Evolutionary conservation across 1,140 invertebrate species (phyloP).

Genomic region (Drosophila guanche): DNA sequence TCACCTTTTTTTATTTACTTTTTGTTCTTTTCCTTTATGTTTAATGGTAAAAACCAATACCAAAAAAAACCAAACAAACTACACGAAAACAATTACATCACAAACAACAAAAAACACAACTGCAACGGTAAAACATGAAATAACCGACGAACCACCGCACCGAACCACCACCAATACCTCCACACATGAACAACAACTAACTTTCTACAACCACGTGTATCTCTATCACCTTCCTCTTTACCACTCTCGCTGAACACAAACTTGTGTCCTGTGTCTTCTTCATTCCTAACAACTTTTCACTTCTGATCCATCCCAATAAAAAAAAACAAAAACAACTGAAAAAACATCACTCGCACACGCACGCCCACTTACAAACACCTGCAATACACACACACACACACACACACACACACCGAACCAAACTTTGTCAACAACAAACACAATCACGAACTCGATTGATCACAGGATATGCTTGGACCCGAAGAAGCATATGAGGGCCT

Average conservation of each 20-base stretch:
- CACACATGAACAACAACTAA: conserved; percentile 30
- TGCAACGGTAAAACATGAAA: conserved; percentile 43
- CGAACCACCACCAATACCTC: conserved; percentile 38
- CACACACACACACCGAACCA: conserved; percentile 32
- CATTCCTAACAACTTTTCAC: conserved; percentile 81
- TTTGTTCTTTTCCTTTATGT: conserved; percentile 76
- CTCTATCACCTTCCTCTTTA: conserved; percentile 9
- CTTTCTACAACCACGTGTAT: conserved; percentile 23
- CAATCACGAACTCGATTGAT: conserved; percentile 50
- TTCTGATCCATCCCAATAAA: conserved; percentile 73
- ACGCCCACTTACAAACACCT: conserved; percentile 24
- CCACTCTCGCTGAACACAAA: conserved; percentile 35
- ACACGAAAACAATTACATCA: conserved; percentile 23
- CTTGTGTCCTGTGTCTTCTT: conserved; percentile 64
- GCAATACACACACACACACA: conserved; percentile 23
- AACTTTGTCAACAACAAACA: conserved; percentile 22
- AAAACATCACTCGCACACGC: conserved; percentile 32
- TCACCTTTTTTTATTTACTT: conserved; percentile 69
- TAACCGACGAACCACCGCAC: conserved; percentile 42
- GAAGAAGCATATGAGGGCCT: conserved; percentile 96
- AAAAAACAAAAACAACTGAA: conserved; percentile 43
- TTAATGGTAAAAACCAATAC: conserved; percentile 65
- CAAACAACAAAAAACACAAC: conserved; percentile 39
- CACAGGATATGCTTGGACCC: conserved; percentile 94
- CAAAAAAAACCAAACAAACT: conserved; percentile 43